Evolutionary conservation across 1,140 invertebrate genomes (phyloP), one percentile per base, ranked within the genome.

Genomic region (Drosophila nikananu): DNA sequence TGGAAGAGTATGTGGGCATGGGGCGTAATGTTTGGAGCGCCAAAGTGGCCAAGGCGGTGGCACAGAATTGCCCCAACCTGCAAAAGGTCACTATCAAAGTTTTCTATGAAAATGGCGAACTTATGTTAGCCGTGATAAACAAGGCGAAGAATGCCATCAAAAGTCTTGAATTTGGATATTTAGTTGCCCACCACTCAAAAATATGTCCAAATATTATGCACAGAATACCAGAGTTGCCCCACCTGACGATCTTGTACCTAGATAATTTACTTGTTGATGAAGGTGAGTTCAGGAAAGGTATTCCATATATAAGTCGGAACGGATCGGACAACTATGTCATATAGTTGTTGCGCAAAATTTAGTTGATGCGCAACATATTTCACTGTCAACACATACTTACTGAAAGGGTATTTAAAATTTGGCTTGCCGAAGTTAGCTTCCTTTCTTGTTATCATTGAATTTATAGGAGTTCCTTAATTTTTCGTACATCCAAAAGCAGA

Each of bases 31-130:
- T 0, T 21, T 54, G 30, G 52, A 54, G 8, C 19, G 19, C 4
- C 5, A 8, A 15, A 2, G 52, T 54, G 52, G 30, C 52, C 52
- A 15, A 54, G 52, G 52, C 30, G 13, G 52, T 54, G 30, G 52
- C 13, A 0, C n/a, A 35, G 19, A 21, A 54, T 7, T 54, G 52
- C 7, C 52, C 52, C 19, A 54, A 54, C 4, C 35, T 54, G 52
- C 2, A 37, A 55, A 37, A 0, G 21, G 2, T 55, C 4, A 1
- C 0, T 0, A 23, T 37, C 2, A 15, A 37, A 23, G 32, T n/a
- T n/a, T n/a, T n/a, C n/a, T n/a, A n/a, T n/a, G 5, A 37, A 1
- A 55, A 55, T 37, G 19, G 32, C 1, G 52, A 55, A 1, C 4
- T 55, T 5, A 1, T 55, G 5, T 9, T 55, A 12, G 15, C 52